Percentiles rank a stretch among this genome's conserved stretches.
phyloP scores from a whole-genome alignment of 2,113 vertebrate species.

The mouse (Mus musculus) region GRCm39 chrX:164067501-164068000 shows the following conservation, averaged over 20 bases:
- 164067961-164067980: slow-evolving; percentile 74
- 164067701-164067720: background rate
- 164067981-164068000: slow-evolving; percentile 61
- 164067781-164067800: background rate
- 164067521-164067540: slow-evolving; percentile 20
- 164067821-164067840: background rate
- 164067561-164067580: slow-evolving; percentile 32
- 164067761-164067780: background rate
- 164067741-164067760: background rate
- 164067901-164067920: slow-evolving; percentile 37
- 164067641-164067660: slow-evolving; percentile 38
- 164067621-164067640: slow-evolving; percentile 6
- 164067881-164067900: slow-evolving; percentile 38
- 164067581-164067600: background rate
- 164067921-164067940: slow-evolving; percentile 31
- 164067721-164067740: background rate
- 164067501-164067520: slow-evolving; percentile 44
- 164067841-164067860: slow-evolving; percentile 42
- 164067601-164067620: slow-evolving; percentile 18
- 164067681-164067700: background rate
- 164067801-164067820: slow-evolving; percentile 13
- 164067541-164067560: slow-evolving; percentile 21
- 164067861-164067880: slow-evolving; percentile 48
- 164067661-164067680: slow-evolving; percentile 80
- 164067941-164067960: slow-evolving; percentile 66